These are phyloP conservation scores for Cydia amplana DNA, from an alignment of 1,140 invertebrate species.

Conservation along the genomic window DNA sequence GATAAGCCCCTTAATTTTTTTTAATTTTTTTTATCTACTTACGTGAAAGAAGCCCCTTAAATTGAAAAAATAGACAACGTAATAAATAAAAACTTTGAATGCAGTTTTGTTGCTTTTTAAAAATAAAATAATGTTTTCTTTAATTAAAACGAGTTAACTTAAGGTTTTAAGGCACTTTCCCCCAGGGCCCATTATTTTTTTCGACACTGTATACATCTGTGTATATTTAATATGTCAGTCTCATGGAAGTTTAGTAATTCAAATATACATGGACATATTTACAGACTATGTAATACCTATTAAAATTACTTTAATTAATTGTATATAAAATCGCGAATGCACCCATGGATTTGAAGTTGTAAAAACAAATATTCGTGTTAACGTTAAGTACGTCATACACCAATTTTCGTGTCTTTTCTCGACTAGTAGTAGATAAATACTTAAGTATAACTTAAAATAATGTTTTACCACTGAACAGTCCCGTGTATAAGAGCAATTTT, in stretches of 20 bases:
- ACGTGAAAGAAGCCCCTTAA: too few species aligned
- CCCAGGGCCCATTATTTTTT: too few species aligned
- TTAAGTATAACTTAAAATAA: background rate
- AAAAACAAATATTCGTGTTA: conserved; percentile 35
- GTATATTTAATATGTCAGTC: too few species aligned
- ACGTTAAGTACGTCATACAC: background rate
- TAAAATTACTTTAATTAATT: conserved; percentile 37
- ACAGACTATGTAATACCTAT: background rate
- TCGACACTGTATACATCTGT: too few species aligned
- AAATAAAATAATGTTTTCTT: too few species aligned
- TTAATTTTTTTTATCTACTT: too few species aligned
- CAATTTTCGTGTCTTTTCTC: conserved; percentile 1
- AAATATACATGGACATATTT: background rate
- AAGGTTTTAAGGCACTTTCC: too few species aligned
- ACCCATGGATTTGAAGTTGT: conserved; percentile 67
- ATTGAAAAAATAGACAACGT: too few species aligned
- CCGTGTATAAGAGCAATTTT: background rate
- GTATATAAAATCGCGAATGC: conserved; percentile 53
- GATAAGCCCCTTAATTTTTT: too few species aligned
- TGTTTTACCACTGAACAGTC: background rate
- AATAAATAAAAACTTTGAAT: too few species aligned
- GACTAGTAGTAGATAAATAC: background rate
- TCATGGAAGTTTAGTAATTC: too few species aligned
- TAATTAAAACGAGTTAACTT: too few species aligned
- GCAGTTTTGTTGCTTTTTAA: background rate